Evolutionary conservation across 2,113 vertebrate species (phyloP), one percentile per base, ranked within the genome.

Genomic region (Nesoenas mayeri): DNA sequence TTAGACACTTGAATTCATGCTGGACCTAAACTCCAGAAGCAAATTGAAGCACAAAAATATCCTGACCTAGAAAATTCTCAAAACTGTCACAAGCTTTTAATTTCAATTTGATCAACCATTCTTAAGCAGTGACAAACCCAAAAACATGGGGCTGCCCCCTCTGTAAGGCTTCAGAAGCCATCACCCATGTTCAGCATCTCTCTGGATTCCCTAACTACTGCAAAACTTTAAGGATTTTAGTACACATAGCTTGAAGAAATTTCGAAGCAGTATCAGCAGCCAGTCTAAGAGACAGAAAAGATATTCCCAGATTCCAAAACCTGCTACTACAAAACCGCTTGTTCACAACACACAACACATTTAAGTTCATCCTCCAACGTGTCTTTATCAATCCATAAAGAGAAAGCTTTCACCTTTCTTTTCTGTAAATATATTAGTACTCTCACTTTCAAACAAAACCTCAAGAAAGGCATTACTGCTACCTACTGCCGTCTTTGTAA

Each of bases 311-410:
- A 67, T 32, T 83, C 42, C 28, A 57, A 86, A 56, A 31, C 32
- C 48, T 67, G 32, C 14, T 60, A 56, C 25, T 40, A 11, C 38
- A 54, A 15, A 5, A 80, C 11, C 29, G 29, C 29, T 15, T 77
- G 25, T 17, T 89, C 42, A 58, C 28, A 78, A 47, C 36, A 48
- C 42, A 58, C 28, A 78, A 47, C 36, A 48, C 0, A 0, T 57
- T 4, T 15, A 2, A 69, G 31, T 42, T 26, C 9, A 3, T 22
- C 17, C n/a, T 78, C 44, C 19, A 40, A 51, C 9, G 22, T 0
- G 1, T 2, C 57, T 17, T 66, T 12, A 15, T 12, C 50, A 54
- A 92, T 8, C 14, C 34, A 57, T 7, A 25, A 15, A 50, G 34
- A 75, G 18, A 9, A 17, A 29, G 0, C 14, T 28, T 34, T n/a